Conservation (phyloP, 2,797 vertebrate genomes). For the Catharus ustulatus region DNA sequence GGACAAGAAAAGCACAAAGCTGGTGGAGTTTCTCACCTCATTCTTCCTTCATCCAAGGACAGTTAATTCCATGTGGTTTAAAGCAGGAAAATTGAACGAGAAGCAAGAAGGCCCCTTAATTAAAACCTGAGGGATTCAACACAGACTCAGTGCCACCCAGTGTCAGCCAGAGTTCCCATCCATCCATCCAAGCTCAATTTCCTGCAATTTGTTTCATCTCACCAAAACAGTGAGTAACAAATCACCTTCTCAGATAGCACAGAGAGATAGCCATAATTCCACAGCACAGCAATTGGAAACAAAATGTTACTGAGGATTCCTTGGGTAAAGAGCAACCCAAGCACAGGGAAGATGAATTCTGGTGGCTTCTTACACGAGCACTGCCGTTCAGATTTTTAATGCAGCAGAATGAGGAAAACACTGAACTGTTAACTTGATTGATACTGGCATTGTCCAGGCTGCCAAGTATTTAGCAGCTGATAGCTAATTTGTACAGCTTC, state of each 20-base stretch:
- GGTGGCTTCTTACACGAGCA: not conserved
- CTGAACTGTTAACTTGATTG: not conserved
- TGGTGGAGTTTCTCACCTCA: not conserved
- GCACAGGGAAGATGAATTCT: not conserved
- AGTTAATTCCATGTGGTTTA: constrained; percentile 18
- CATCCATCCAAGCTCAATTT: not conserved
- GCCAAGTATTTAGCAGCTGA: constrained; percentile 23
- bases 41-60: not conserved
- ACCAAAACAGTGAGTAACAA: not conserved
- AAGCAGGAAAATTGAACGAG: not conserved
- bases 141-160: not conserved
- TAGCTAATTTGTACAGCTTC: not conserved
- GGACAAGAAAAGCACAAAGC: not conserved
- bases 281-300: not conserved
- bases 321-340: not conserved
- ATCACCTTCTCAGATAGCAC: not conserved
- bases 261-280: not conserved
- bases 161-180: not conserved
- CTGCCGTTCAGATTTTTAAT: not conserved
- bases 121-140: constrained; percentile 2
- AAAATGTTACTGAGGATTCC: not conserved
- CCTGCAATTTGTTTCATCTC: not conserved
- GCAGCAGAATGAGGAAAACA: not conserved
- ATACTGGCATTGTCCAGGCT: not conserved
- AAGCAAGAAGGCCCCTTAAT: not conserved